Base-by-base conservation (phyloP, 1,140 invertebrate genomes). In the Trichonephila inaurata region DNA sequence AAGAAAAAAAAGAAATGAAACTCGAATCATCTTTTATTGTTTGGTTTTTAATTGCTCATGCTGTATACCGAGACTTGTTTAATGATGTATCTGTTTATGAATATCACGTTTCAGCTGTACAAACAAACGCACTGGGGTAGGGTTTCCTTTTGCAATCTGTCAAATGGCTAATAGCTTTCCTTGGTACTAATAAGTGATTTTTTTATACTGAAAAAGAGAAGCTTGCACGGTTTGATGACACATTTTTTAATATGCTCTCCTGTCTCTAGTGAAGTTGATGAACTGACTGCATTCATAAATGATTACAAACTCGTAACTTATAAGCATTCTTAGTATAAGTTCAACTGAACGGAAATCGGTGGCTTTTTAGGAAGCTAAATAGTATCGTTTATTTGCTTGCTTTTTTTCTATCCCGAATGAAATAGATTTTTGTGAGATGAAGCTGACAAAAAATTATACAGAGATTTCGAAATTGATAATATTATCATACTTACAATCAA, bases 121-220 rank as follows among this genome's bases (percentile, higher is more conserved):
- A 92, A 92, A 86, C 77, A 86, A 86, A 86, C 19, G 24, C 4
- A 21, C 14, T 66, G 33, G 40, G 4, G n/a, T 18, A 33, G 77
- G 21, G 66, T 92, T 92, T 85, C 91, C 62, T 92, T 85, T 92
- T 58, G 81, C 60, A 40, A 40, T 81, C 44, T n/a, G 51, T 92
- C 82, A 51, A 85, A 85, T 51, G 21, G 7, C 51, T 77, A 7
- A 1, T 44, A 61, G 51, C 44, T 16, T 10, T 88, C 19, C 64
- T 88, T 88, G 12, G 21, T 64, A 88, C 18, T 88, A 88, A 64
- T 64, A n/a, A 88, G 64, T 28, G 51, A 16, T 24, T 10, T 58
- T 83, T 60, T 51, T 83, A 28, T 12, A 21, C 7, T 58, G 7
- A 8, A 58, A 44, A 83, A 58, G 82, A 24, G 51, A 18, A 64